Conservation (phyloP, 2,888 invertebrate genomes). For the Julus scanicus region DNA sequence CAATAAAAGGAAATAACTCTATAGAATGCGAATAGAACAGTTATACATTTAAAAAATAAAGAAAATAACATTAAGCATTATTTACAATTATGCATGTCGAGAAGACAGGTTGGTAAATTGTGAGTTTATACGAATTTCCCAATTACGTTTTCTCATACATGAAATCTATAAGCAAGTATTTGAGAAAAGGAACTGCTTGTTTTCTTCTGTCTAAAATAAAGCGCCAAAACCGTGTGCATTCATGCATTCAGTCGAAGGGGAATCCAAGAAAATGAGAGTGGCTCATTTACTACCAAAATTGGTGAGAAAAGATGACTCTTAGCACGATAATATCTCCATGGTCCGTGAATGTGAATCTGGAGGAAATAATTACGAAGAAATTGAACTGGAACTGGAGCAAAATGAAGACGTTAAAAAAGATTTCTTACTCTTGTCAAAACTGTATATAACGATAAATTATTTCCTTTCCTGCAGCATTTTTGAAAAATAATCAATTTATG, state of each 20-base stretch:
- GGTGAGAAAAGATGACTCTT: neutral
- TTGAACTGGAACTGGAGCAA: neutral
- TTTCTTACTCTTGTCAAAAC: neutral
- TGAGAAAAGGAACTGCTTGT: neutral
- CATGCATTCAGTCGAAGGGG: neutral
- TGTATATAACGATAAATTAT: neutral
- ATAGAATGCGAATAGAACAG: too few species aligned
- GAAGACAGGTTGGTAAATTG: neutral
- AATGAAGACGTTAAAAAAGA: neutral
- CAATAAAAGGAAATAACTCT: too few species aligned
- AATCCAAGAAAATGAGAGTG: neutral
- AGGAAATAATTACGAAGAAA: neutral
- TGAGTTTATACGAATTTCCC: neutral
- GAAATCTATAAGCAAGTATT: neutral
- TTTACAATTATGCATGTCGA: neutral
- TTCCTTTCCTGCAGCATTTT: neutral
- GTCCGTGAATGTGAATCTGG: constrained; percentile 4
- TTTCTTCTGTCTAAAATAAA: neutral
- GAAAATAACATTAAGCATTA: too few species aligned
- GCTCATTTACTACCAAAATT: neutral
- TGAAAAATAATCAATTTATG: constrained; percentile 1
- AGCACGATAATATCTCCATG: neutral
- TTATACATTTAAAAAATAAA: too few species aligned
- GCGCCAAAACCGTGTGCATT: too few species aligned
- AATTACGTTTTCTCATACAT: neutral